phyloP scores from a whole-genome alignment of 2,113 vertebrate genomes.

The Centropus bengalensis region DNA sequence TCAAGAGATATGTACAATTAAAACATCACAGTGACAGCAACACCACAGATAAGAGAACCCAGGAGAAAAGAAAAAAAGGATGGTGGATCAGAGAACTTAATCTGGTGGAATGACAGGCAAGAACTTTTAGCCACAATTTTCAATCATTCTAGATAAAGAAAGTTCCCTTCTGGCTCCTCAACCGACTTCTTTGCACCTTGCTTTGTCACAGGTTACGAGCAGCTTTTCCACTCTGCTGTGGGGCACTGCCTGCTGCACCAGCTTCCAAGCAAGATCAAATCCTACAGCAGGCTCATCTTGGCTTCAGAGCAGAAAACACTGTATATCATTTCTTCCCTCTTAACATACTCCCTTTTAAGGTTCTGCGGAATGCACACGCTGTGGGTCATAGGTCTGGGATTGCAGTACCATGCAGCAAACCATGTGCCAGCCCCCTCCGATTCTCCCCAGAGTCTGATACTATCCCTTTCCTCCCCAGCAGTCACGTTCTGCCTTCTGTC shows the following conservation, averaged over 20 bases:
- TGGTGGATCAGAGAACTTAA: background rate
- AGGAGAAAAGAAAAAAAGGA: background rate
- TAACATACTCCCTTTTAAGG: background rate
- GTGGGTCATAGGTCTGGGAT: background rate
- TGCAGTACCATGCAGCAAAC: background rate
- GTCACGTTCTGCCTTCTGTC: background rate
- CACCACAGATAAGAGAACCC: conserved; percentile 21
- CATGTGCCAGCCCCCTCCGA: background rate
- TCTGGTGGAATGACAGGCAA: background rate
- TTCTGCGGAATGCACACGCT: background rate
- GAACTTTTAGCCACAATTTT: background rate
- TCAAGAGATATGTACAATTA: conserved; percentile 19
- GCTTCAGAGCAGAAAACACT: background rate
- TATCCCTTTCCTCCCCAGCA: background rate
- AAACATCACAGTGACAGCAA: conserved; percentile 1
- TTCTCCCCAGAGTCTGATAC: background rate
- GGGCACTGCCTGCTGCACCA: background rate
- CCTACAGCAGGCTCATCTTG: background rate
- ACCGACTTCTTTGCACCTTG: background rate
- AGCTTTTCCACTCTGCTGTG: background rate
- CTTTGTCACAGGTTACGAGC: background rate
- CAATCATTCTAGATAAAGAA: background rate
- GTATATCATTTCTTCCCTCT: background rate
- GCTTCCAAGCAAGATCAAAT: background rate
- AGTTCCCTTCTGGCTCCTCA: background rate